A percentile compares a stretch with the other conserved stretches of the same genome.
phyloP scores from a whole-genome alignment of 2,888 invertebrate species.

The Eulithis testata region DNA sequence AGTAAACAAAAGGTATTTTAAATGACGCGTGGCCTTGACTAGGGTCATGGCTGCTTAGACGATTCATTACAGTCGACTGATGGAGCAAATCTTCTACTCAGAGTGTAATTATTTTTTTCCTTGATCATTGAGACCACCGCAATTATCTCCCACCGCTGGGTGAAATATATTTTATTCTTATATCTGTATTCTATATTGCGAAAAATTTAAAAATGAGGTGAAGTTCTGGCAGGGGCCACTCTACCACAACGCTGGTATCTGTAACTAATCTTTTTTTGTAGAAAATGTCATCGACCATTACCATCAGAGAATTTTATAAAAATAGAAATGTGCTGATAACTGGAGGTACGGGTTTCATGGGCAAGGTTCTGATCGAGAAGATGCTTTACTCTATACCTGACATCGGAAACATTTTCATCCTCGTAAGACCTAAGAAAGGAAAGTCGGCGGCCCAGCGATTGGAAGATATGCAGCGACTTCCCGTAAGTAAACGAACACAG shows the following conservation, averaged over 20 bases:
- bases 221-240: no score
- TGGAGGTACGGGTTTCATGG: conserved; percentile 87
- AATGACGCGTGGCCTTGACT: not conserved
- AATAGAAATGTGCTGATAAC: conserved; percentile 85
- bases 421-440: conserved; percentile 86
- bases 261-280: no score
- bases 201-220: no score
- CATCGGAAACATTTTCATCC: conserved; percentile 84
- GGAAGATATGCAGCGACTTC: conserved; percentile 86
- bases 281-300: conserved; percentile 67
- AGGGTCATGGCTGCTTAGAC: not conserved
- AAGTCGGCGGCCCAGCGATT: conserved; percentile 84
- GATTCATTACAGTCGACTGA: not conserved
- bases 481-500: conserved; percentile 69
- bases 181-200: no score
- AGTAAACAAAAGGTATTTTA: not conserved
- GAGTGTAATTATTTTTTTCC: not conserved
- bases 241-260: no score
- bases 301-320: conserved; percentile 85
- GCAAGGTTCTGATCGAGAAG: conserved; percentile 86
- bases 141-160: not conserved
- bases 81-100: not conserved
- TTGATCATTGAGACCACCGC: not conserved
- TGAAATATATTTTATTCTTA: not conserved
- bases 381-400: conserved; percentile 86